phyloP scores from a whole-genome alignment of 1,140 invertebrate species.

The Aradophagus sp. region DNA sequence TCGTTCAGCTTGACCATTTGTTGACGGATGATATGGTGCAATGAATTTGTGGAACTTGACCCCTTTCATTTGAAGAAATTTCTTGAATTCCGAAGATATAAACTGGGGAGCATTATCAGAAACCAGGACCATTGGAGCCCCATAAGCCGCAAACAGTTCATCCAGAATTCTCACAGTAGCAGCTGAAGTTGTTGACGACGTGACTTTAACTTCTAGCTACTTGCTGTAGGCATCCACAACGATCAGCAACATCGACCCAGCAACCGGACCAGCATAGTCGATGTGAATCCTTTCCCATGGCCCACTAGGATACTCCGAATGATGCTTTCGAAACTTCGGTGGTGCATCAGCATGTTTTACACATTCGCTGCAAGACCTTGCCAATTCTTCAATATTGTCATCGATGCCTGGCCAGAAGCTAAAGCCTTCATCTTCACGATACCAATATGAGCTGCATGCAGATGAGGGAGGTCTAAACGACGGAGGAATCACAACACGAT shows the following conservation, averaged over 20 bases:
- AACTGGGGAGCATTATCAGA: slow-evolving; percentile 6
- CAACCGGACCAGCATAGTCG: slow-evolving; percentile 8
- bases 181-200: background rate
- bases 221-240: slow-evolving; percentile 10
- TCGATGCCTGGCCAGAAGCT: slow-evolving; percentile 9
- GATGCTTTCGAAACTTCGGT: slow-evolving; percentile 1
- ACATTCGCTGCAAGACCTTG: background rate
- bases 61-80: background rate
- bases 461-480: background rate
- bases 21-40: background rate
- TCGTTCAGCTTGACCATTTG: slow-evolving; percentile 8
- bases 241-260: background rate
- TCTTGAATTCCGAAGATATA: background rate
- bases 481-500: slow-evolving; percentile 59
- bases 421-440: slow-evolving; percentile 12
- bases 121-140: background rate
- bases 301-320: slow-evolving; percentile 8
- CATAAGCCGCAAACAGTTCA: background rate
- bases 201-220: background rate
- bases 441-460: background rate
- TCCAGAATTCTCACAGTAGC: background rate
- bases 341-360: background rate
- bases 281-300: slow-evolving; percentile 10
- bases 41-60: slow-evolving; percentile 6
- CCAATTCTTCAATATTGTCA: background rate